Evolutionary conservation across 2,797 vertebrate genomes (phyloP).

Genomic region (Sandelia bainsii): DNA sequence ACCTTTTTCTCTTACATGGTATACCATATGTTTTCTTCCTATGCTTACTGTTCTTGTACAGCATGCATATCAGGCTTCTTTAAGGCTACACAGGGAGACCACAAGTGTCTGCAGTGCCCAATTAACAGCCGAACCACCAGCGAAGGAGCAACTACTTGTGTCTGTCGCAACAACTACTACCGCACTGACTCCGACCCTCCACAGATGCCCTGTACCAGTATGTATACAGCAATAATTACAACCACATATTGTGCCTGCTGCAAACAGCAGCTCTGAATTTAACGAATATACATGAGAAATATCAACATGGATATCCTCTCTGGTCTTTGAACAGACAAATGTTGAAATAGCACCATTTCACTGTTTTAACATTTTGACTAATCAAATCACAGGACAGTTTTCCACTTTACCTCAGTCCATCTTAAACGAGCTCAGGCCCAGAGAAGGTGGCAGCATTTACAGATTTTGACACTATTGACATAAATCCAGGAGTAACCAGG

Average conservation of each 20-base stretch:
- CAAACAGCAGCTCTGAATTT: neutral
- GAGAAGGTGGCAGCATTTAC: no score
- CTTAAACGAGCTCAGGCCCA: no score
- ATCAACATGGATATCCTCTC: no score
- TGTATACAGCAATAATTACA: slow-evolving; percentile 46
- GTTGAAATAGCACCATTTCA: no score
- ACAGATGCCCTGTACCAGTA: slow-evolving; percentile 97
- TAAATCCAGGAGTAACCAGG: no score
- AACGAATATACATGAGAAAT: no score
- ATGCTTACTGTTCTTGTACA: slow-evolving; percentile 54
- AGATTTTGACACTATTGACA: no score
- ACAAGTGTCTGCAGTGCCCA: slow-evolving; percentile 91
- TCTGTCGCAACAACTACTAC: slow-evolving; percentile 92
- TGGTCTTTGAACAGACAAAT: no score
- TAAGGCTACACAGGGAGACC: slow-evolving; percentile 93
- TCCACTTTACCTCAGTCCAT: no score
- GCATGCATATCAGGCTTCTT: slow-evolving; percentile 92
- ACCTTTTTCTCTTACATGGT: no score
- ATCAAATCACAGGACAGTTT: no score
- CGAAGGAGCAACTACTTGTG: slow-evolving; percentile 92
- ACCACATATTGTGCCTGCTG: neutral
- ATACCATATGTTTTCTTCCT: neutral
- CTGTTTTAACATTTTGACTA: no score
- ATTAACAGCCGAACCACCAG: slow-evolving; percentile 94
- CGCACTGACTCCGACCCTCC: slow-evolving; percentile 90